Conservation (phyloP, 2,888 invertebrate genomes). For the Endomychus coccineus region DNA sequence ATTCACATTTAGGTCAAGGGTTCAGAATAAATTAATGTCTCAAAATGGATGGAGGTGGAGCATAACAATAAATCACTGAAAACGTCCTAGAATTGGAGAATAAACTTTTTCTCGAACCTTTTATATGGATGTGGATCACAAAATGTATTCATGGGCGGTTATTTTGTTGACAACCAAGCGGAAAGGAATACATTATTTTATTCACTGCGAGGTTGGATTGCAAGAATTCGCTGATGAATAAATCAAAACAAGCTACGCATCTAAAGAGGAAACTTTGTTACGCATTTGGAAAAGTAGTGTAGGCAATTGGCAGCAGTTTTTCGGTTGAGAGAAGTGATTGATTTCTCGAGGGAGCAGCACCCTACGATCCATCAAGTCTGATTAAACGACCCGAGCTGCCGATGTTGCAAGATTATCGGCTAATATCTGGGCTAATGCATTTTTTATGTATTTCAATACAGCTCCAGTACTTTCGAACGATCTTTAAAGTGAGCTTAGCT, state of each 20-base stretch:
- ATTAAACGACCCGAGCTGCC: conserved; percentile 37
- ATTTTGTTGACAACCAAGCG: too few relatives aligned
- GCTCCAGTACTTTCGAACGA: too few relatives aligned
- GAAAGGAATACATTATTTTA: too few relatives aligned
- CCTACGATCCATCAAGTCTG: conserved; percentile 40
- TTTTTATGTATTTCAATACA: conserved; percentile 33
- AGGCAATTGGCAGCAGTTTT: conserved; percentile 39
- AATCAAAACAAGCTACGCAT: conserved; percentile 22
- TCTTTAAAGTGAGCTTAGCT: background rate
- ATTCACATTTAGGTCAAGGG: too few relatives aligned
- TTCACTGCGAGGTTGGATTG: too few relatives aligned
- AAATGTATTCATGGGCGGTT: too few relatives aligned
- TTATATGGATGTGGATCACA: too few relatives aligned
- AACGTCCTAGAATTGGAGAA: too few relatives aligned
- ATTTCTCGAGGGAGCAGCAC: conserved; percentile 40
- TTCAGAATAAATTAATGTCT: too few relatives aligned
- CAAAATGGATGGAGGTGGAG: too few relatives aligned
- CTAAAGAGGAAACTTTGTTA: conserved; percentile 28
- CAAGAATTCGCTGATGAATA: conserved; percentile 23
- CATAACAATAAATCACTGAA: too few relatives aligned
- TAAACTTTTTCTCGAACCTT: too few relatives aligned
- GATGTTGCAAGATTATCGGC: conserved; percentile 37
- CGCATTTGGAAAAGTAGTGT: conserved; percentile 25
- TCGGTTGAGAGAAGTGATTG: conserved; percentile 39
- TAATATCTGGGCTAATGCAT: conserved; percentile 39